Percentiles rank a stretch among this genome's conserved stretches.
Conservation (phyloP, 92 coral and sea anemone genomes). For the Metridium senile region DNA sequence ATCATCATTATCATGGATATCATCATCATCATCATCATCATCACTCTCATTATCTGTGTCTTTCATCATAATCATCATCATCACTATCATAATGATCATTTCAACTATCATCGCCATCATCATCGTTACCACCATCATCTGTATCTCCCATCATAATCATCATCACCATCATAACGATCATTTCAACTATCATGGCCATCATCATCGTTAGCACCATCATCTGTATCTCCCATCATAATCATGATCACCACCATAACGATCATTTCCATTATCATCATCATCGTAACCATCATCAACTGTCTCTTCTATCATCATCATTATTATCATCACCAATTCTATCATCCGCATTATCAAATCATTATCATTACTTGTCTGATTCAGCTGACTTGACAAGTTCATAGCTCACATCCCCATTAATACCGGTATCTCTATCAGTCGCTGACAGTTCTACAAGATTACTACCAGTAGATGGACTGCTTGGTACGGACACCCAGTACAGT, state of each 20-base stretch:
- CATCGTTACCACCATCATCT: too few relatives aligned
- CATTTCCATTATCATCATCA: not conserved
- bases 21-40: not conserved
- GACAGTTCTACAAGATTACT: conserved; percentile 53
- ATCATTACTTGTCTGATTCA: conserved; percentile 32
- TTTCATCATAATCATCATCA: not conserved
- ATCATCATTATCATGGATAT: not conserved
- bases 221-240: too few relatives aligned
- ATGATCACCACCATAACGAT: not conserved
- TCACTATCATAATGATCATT: not conserved
- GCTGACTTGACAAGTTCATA: conserved; percentile 39
- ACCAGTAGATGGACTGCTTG: conserved; percentile 56
- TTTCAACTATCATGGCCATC: not conserved
- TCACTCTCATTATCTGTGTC: too few relatives aligned
- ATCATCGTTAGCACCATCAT: too few relatives aligned
- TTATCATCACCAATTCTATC: not conserved
- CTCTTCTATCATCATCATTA: not conserved
- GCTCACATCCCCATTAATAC: conserved; percentile 74
- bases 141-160: too few relatives aligned
- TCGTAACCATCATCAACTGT: not conserved
- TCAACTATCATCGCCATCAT: not conserved
- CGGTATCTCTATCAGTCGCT: conserved; percentile 83
- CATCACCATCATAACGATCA: not conserved
- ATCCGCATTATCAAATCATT: not conserved
- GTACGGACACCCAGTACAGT: conserved; percentile 42